phyloP scores from a whole-genome alignment of 2,797 vertebrate genomes.

The Coracias cyanogaster region DNA sequence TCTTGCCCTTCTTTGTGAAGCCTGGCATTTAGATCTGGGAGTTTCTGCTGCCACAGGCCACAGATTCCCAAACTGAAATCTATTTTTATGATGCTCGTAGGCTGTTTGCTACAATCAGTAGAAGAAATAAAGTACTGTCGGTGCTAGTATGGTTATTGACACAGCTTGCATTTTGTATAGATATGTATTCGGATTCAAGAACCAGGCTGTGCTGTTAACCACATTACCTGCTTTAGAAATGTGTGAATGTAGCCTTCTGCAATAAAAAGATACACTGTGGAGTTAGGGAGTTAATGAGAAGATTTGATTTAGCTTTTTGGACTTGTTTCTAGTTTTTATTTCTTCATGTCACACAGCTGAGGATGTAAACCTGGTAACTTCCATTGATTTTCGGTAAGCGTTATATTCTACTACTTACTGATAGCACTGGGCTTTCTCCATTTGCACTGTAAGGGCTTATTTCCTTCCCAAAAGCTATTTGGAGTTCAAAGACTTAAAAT shows the following conservation, averaged over 20 bases:
- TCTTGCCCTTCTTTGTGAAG: neutral
- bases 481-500: neutral
- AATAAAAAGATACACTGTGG: neutral
- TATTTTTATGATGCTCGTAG: neutral
- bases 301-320: neutral
- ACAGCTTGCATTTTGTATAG: neutral
- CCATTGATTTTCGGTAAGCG: neutral
- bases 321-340: neutral
- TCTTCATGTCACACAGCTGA: neutral
- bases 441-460: neutral
- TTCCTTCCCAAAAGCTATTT: neutral
- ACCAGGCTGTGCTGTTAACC: neutral
- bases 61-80: neutral
- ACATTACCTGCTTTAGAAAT: neutral
- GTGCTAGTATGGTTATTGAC: neutral
- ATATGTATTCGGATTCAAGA: neutral
- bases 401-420: neutral
- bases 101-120: neutral
- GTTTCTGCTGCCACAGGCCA: neutral
- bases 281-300: neutral
- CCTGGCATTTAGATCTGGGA: neutral
- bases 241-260: neutral
- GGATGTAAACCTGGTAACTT: neutral
- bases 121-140: neutral
- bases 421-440: neutral